Base-by-base conservation (phyloP, 2,113 vertebrate species). In the Ammospiza nelsoni region DNA sequence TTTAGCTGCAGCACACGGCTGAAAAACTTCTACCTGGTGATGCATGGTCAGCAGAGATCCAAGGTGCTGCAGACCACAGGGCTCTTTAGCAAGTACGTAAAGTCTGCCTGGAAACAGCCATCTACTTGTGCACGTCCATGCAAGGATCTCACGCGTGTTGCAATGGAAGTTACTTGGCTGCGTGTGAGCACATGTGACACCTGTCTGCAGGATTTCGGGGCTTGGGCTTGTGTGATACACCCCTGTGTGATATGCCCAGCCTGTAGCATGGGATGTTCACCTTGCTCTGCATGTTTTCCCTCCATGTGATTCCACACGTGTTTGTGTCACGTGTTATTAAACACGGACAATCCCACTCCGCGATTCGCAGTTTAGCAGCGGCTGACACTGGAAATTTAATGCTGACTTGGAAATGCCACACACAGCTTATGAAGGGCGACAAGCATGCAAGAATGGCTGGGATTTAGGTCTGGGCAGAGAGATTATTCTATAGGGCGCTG, bases 91-190 rank as follows among this genome's bases (percentile, higher is more conserved):
- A 25, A 69, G 16, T 10, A 6, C 12, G 1, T 37, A 31, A 87
- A 49, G 18, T 29, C 57, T 24, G 5, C 9, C 24, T 52, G 43
- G 58, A 73, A 78, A 41, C 0, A 21, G 39, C 2, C 5, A 43
- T 21, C 29, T 49, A 17, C 6, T 7, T n/a, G 14, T 17, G 21
- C 20, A 1, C 2, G 2, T 29, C 39, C 84, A 4, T 3, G 5
- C 55, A 17, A 62, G 23, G 55, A 24, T 35, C 22, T 41, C 69
- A 41, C 2, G 2, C 11, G 3, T 67, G 52, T 35, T 18, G 5
- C 14, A 25, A 12, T 27, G 24, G 18, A 54, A 48, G 20, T 6
- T 28, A 9, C 17, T 33, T 22, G 27, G 37, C 27, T 33, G 28
- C 20, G 10, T 39, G 10, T 35, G 22, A 29, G 13, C 6, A 4